These are phyloP conservation scores for Diarsia mendica DNA, from an alignment of 2,888 invertebrate species.

Conservation along the genomic window DNA sequence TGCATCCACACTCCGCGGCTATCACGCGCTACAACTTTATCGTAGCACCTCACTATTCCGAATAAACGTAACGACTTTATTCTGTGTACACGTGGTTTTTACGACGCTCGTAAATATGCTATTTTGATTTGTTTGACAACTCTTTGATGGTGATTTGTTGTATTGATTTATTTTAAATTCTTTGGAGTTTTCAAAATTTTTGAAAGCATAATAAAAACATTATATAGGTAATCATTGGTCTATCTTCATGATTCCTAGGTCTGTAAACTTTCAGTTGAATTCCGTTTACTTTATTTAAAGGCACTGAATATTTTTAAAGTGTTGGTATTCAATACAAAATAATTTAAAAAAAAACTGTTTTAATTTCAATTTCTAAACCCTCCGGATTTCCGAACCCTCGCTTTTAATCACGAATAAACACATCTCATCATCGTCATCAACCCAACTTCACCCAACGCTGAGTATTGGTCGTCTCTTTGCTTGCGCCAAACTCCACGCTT, in stretches of 20 bases:
- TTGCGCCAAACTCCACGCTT: too few relatives aligned
- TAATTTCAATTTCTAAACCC: not conserved
- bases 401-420: not conserved
- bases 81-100: conserved; percentile 73
- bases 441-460: too few relatives aligned
- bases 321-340: not conserved
- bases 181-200: not conserved
- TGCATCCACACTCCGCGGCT: conserved; percentile 89
- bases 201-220: not conserved
- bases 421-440: not conserved
- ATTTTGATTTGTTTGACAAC: conserved; percentile 75
- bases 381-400: not conserved
- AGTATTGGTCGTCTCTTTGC: too few relatives aligned
- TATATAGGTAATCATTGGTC: not conserved
- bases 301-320: not conserved
- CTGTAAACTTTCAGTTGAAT: not conserved
- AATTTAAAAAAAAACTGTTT: not conserved
- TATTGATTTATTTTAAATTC: conserved; percentile 23
- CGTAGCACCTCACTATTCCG: conserved; percentile 79
- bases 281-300: not conserved
- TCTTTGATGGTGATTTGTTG: conserved; percentile 33
- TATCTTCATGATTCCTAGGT: not conserved
- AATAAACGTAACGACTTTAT: conserved; percentile 78
- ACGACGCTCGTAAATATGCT: conserved; percentile 70
- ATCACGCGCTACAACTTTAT: conserved; percentile 89